Evolutionary conservation across 1,140 invertebrate genomes (phyloP).

Genomic region (Sinella curviseta): DNA sequence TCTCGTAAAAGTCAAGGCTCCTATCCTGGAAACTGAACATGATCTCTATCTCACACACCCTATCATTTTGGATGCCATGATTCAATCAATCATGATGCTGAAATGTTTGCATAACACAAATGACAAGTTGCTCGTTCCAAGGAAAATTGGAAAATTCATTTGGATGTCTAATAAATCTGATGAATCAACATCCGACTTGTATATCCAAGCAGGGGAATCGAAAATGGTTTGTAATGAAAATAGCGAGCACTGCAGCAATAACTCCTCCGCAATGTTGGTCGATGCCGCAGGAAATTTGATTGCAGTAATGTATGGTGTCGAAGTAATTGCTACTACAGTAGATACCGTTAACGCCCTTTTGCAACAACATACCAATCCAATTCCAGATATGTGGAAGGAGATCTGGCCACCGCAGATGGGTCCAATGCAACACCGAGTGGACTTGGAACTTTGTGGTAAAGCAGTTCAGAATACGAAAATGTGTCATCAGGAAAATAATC

Average conservation of each 20-base stretch:
- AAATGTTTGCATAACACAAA: not conserved
- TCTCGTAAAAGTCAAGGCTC: not conserved
- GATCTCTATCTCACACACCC: conserved; percentile 17
- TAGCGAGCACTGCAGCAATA: too few relatives aligned
- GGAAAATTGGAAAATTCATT: conserved; percentile 1
- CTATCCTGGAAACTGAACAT: not conserved
- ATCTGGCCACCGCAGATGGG: conserved; percentile 7
- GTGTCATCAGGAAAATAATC: too few relatives aligned
- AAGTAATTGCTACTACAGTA: conserved; percentile 28
- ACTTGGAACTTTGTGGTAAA: too few relatives aligned
- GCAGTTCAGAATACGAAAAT: too few relatives aligned
- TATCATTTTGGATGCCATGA: conserved; percentile 12
- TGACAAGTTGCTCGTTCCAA: conserved; percentile 18
- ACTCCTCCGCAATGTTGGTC: not conserved
- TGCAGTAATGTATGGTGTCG: conserved; percentile 20
- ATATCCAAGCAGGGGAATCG: not conserved
- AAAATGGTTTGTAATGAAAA: not conserved
- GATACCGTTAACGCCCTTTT: conserved; percentile 20
- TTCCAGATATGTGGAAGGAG: conserved; percentile 28
- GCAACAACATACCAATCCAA: not conserved
- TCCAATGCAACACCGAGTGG: not conserved
- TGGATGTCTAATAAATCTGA: not conserved
- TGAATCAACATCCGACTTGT: too few relatives aligned
- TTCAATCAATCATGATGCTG: conserved; percentile 5
- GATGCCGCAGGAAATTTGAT: not conserved